phyloP scores from a whole-genome alignment of 1,140 invertebrate genomes.

The Solen grandis region DNA sequence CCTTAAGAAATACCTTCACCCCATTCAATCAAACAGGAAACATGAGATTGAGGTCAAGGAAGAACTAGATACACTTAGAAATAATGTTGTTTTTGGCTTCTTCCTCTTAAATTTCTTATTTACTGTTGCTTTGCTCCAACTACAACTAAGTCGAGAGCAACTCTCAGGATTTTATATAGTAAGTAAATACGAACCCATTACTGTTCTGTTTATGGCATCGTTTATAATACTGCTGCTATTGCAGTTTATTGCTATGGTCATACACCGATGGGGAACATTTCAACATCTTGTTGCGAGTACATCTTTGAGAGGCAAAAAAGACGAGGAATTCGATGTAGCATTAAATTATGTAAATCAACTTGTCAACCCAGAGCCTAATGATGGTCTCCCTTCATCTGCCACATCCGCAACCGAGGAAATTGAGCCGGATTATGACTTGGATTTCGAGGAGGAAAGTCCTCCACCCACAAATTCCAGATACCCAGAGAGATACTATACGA shows the following conservation, averaged over 20 bases:
- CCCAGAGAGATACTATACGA: too few species aligned
- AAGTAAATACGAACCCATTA: conserved; percentile 47
- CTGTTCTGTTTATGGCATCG: conserved; percentile 74
- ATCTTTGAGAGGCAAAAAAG: not conserved
- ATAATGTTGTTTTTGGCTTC: conserved; percentile 70
- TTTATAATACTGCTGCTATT: conserved; percentile 79
- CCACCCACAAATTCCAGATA: too few species aligned
- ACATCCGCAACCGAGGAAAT: not conserved
- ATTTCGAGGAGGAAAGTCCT: too few species aligned
- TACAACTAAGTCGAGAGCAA: conserved; percentile 53
- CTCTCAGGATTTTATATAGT: conserved; percentile 44
- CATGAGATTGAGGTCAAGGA: conserved; percentile 77
- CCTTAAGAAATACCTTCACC: conserved; percentile 68
- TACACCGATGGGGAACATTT: conserved; percentile 93
- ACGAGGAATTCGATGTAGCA: not conserved
- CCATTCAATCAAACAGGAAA: conserved; percentile 61
- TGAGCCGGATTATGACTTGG: not conserved
- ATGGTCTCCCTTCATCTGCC: not conserved
- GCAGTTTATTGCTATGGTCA: conserved; percentile 81
- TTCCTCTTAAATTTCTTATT: conserved; percentile 74
- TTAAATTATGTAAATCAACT: not conserved
- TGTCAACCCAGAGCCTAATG: not conserved
- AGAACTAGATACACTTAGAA: conserved; percentile 64
- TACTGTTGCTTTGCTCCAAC: conserved; percentile 73
- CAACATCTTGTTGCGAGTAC: conserved; percentile 98